Evolutionary conservation across 2,113 vertebrate genomes (phyloP), one percentile per base, ranked within the genome.

Genomic region (Aplodontia rufa): DNA sequence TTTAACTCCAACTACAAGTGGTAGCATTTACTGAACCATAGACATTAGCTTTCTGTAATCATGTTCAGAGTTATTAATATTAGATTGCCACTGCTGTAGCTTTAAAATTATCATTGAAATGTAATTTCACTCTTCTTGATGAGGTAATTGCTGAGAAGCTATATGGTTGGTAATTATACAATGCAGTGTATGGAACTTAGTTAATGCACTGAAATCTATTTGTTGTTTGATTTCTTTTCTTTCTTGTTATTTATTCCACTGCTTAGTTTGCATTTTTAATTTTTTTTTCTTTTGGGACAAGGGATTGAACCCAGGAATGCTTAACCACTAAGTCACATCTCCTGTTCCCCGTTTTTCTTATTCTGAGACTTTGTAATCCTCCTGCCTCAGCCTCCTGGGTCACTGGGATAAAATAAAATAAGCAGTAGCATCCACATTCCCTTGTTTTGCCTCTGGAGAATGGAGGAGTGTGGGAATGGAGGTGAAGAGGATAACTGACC

Each of bases 131-230:
- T 92, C 53, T 81, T 94, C 32, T 6, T 79, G 90, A 90, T 97
- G 95, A 97, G 92, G 88, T 93, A 79, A 96, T 96, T 96, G 76
- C 76, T 47, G 60, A 92, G 72, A 92, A 97, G 72, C 62, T 68
- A 22, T 75, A 76, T 90, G 84, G 51, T 62, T 95, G 76, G 58
- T 92, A 92, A 97, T 97, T 92, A 85, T 8, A 87, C 87, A 84
- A 40, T 78, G 42, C 62, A 72, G 72, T 24, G 2, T 75, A 78
- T 55, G 35, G 51, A 93, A 90, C 47, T 84, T 76, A 97, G 55
- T 28, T 93, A 97, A 94, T 91, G 60, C 47, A 53, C 85, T 82
- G 55, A 87, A 95, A 97, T 93, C 80, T 72, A 90, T 51, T 80
- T 87, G 80, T 75, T 87, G 32, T 87, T 93, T 81, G 71, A 51